phyloP scores from a whole-genome alignment of 2,113 vertebrate species.

The Piprites chloris region DNA sequence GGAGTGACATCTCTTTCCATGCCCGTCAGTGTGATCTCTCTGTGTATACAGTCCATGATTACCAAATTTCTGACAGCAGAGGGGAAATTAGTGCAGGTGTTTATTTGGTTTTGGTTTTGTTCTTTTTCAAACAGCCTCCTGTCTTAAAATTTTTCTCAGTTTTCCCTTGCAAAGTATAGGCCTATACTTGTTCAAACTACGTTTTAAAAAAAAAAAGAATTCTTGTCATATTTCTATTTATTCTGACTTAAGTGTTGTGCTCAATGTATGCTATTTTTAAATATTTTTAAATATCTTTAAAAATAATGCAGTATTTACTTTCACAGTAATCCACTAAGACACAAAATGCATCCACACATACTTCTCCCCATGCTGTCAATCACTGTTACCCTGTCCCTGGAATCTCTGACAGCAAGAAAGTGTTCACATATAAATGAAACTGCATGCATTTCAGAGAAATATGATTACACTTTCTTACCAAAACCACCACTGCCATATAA shows the following conservation, averaged over 20 bases:
- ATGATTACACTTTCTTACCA: not conserved
- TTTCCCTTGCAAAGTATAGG: not conserved
- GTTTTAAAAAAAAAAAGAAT: not conserved
- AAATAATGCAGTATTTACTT: slow-evolving; percentile 24
- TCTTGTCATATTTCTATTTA: not conserved
- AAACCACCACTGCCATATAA: not conserved
- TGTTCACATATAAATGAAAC: slow-evolving; percentile 3
- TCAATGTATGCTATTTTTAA: not conserved
- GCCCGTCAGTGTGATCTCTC: not conserved
- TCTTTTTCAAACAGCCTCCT: not conserved
- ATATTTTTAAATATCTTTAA: not conserved
- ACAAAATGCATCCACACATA: not conserved
- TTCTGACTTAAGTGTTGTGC: not conserved
- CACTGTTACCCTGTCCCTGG: not conserved
- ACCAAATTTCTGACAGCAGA: not conserved
- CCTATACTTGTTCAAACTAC: not conserved
- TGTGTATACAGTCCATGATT: not conserved
- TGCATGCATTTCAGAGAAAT: not conserved
- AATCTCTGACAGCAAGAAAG: slow-evolving; percentile 6
- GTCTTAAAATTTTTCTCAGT: not conserved
- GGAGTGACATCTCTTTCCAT: not conserved
- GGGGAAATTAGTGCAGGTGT: not conserved
- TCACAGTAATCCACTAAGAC: not conserved
- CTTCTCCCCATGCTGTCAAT: not conserved
- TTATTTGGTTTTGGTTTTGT: not conserved